These are phyloP conservation scores for Strigops habroptila DNA, from an alignment of 2,113 vertebrate species.

Conservation along the genomic window DNA sequence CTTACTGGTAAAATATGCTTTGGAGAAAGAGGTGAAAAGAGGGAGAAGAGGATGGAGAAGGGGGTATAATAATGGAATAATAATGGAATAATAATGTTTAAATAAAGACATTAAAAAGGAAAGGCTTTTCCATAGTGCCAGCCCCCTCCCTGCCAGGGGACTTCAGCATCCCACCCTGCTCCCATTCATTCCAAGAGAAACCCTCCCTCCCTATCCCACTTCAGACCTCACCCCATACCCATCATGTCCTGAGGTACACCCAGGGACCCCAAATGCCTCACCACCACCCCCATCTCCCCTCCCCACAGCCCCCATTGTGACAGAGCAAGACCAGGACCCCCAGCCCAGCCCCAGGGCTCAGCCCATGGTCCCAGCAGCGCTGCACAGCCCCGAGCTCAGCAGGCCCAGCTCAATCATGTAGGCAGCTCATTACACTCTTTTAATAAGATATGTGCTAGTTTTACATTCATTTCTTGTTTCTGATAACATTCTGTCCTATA, in stretches of 20 bases:
- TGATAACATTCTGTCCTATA: neutral
- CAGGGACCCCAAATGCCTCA: accelerated
- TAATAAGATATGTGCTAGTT: conserved; percentile 30
- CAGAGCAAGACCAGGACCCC: neutral
- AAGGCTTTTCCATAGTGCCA: neutral
- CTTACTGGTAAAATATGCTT: accelerated
- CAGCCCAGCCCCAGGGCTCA: neutral
- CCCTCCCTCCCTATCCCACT: neutral
- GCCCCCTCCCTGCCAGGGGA: neutral
- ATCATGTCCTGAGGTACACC: neutral
- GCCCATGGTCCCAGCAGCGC: accelerated
- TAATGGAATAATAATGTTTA: neutral
- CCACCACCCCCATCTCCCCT: accelerated
- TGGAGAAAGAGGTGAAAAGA: neutral
- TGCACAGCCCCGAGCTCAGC: neutral
- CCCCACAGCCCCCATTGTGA: accelerated
- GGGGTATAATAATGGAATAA: neutral
- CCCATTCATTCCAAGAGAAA: neutral
- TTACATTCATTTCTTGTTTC: conserved; percentile 31
- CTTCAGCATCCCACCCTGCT: neutral
- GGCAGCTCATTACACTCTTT: conserved; percentile 45
- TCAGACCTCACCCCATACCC: neutral
- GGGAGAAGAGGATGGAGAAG: neutral
- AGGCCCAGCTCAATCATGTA: neutral
- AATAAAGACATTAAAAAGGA: neutral